Percentiles rank a stretch among this genome's conserved stretches.
These are phyloP conservation scores for Microcebus tavaratra DNA, from an alignment of 2,113 vertebrate species.

Conservation along the genomic window DNA sequence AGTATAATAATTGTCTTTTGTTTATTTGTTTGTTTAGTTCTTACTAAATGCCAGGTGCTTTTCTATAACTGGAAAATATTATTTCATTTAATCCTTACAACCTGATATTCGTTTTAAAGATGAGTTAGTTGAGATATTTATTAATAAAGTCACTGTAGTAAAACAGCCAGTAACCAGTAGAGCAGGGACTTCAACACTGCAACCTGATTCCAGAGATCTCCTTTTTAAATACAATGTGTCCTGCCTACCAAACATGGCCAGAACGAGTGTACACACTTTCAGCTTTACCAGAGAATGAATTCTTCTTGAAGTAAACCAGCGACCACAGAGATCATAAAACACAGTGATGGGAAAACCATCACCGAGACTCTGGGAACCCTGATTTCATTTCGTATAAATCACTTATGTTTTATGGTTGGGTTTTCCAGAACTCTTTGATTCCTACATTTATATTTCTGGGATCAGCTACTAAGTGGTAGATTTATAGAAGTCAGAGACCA, in stretches of 20 bases:
- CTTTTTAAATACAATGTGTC: accelerated
- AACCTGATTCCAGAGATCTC: not conserved
- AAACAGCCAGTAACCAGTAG: not conserved
- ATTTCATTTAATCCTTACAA: not conserved
- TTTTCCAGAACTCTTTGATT: slow-evolving; percentile 11
- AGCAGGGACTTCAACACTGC: accelerated
- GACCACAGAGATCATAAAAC: not conserved
- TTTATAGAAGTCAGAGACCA: not conserved
- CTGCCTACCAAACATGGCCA: not conserved
- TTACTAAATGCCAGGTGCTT: not conserved
- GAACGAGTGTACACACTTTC: too few relatives aligned
- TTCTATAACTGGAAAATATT: not conserved
- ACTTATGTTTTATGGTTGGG: not conserved
- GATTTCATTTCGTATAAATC: not conserved
- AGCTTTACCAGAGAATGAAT: not conserved
- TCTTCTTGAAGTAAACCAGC: not conserved
- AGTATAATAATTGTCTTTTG: not conserved
- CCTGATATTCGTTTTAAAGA: not conserved
- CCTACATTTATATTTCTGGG: not conserved
- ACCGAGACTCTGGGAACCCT: not conserved
- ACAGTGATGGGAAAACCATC: not conserved
- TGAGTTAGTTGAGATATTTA: not conserved
- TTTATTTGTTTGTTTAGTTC: not conserved
- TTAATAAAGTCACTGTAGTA: not conserved
- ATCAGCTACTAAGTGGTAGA: not conserved